Base-by-base conservation (phyloP, 2,888 invertebrate species). In the Ophion obscuratus region DNA sequence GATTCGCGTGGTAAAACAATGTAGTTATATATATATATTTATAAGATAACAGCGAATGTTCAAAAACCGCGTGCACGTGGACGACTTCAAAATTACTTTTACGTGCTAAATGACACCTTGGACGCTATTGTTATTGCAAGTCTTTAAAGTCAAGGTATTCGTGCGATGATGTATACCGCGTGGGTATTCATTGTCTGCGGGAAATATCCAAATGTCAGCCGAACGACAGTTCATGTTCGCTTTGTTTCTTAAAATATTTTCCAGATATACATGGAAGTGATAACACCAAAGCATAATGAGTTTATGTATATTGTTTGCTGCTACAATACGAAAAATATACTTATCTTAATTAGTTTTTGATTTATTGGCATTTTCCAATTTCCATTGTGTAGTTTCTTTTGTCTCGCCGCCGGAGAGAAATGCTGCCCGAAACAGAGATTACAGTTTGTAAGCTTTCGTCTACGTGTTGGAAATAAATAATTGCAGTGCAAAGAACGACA, bases 1-100 rank as follows among this genome's bases (percentile, higher is more conserved):
- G 68, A 77, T 77, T 77, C 67, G 67, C 59, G 67, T 68, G 67
- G 67, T n/a, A n/a, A n/a, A n/a, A n/a, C n/a, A n/a, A n/a, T n/a
- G n/a, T n/a, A n/a, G n/a, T n/a, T n/a, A n/a, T n/a, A n/a, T n/a
- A n/a, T n/a, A n/a, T n/a, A n/a, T n/a, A n/a, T n/a, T n/a, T n/a
- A n/a, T n/a, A n/a, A n/a, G n/a, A n/a, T 20, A 61, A 17, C 7
- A 27, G 62, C 6, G 11, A 68, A 27, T 27, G 7, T 70, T 70
- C 27, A n/a, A 70, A 53, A 53, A 17, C 11, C 53, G 53, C 53
- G 17, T 44, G 67, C 24, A 53, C 70, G 27, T 53, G 70, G 70
- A 70, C 27, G 53, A 53, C 24, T 70, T 70, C 17, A 70, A 70
- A 53, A 70, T 53, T 14, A 53, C 17, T 70, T 70, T 70, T 31